Conservation (phyloP, 2,888 invertebrate genomes). For the Mesochorus sp. region DNA sequence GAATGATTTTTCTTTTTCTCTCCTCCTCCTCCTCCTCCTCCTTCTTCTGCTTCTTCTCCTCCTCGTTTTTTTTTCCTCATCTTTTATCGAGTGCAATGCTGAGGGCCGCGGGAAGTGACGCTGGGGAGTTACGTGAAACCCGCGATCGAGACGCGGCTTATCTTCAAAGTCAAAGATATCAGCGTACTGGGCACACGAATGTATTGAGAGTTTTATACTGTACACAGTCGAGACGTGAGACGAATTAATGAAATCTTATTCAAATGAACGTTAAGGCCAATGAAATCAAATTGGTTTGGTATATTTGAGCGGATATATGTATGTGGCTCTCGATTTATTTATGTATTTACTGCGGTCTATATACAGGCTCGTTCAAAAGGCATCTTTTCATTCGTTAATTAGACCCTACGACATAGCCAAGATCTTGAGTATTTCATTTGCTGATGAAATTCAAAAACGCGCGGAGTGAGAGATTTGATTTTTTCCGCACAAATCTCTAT, state of each 20-base stretch:
- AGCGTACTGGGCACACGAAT: neutral
- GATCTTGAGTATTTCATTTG: too few species aligned
- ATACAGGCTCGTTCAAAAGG: neutral
- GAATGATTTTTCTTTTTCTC: constrained; percentile 52
- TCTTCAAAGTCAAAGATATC: constrained; percentile 59
- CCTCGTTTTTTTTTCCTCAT: constrained; percentile 52
- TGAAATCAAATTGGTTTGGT: constrained; percentile 27
- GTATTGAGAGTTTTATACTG: neutral
- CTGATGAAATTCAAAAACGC: too few species aligned
- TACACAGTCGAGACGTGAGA: constrained; percentile 39
- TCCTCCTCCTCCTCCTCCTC: too few species aligned
- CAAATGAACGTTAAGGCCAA: neutral
- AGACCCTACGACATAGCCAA: too few species aligned
- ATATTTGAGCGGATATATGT: neutral
- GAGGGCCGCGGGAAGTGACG: neutral
- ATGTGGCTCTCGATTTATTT: constrained; percentile 22
- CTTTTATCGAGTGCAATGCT: constrained; percentile 42
- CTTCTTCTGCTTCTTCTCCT: too few species aligned
- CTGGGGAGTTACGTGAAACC: constrained; percentile 14
- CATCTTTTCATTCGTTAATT: neutral
- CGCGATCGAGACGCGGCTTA: constrained; percentile 47
- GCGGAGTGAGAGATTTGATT: too few species aligned
- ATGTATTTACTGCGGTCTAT: neutral
- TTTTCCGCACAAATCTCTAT: too few species aligned
- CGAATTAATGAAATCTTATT: constrained; percentile 49